These are phyloP conservation scores for Melangyna quadrimaculata DNA, from an alignment of 2,888 invertebrate genomes.

Conservation along the genomic window DNA sequence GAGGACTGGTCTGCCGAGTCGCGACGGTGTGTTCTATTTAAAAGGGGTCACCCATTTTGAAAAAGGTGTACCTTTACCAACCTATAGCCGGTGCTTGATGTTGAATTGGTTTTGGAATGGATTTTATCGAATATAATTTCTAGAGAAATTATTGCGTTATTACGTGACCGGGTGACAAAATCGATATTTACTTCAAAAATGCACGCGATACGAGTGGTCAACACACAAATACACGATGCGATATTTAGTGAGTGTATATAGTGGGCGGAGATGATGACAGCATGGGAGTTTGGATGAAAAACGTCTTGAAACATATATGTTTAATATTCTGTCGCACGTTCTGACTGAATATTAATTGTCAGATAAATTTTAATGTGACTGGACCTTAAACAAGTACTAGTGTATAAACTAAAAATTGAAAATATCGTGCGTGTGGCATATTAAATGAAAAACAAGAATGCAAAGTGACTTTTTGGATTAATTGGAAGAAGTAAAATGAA, in stretches of 20 bases:
- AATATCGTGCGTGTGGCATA: slow-evolving; percentile 36
- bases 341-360: slow-evolving; percentile 45
- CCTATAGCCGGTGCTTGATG: too few species aligned
- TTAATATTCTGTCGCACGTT: slow-evolving; percentile 42
- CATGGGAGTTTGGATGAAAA: slow-evolving; percentile 26
- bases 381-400: neutral
- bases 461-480: slow-evolving; percentile 35
- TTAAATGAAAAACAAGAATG: slow-evolving; percentile 25
- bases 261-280: neutral
- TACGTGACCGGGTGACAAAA: slow-evolving; percentile 65
- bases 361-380: slow-evolving; percentile 23
- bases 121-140: slow-evolving; percentile 46
- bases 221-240: neutral
- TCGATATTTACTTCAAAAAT: slow-evolving; percentile 60
- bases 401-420: neutral
- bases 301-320: slow-evolving; percentile 13
- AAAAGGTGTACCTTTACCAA: slow-evolving; percentile 2
- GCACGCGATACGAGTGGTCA: slow-evolving; percentile 47
- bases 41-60: slow-evolving; percentile 24
- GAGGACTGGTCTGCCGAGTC: neutral
- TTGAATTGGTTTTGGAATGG: slow-evolving; percentile 31
- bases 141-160: slow-evolving; percentile 52
- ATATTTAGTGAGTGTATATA: neutral
- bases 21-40: slow-evolving; percentile 41
- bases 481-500: neutral